A percentile compares a stretch with the other conserved stretches of the same genome.
Evolutionary conservation across 2,113 vertebrate species (phyloP).

Genomic region (Chloropsis cyanopogon): DNA sequence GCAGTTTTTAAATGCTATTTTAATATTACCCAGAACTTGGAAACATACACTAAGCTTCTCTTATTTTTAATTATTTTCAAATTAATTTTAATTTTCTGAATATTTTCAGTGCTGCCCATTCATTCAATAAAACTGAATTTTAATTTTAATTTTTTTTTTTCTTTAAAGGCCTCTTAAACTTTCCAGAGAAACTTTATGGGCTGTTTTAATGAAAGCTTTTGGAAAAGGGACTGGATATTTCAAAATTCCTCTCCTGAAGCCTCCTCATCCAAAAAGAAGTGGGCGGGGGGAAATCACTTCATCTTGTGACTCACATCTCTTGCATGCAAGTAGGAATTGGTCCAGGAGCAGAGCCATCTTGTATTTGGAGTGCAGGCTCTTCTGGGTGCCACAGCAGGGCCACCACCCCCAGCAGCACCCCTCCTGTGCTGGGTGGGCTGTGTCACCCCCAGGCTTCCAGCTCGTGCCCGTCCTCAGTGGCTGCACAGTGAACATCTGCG

Average conservation of each 20-base stretch:
- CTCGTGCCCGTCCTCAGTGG: not conserved
- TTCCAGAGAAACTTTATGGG: constrained; percentile 66
- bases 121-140: constrained; percentile 73
- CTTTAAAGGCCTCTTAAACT: constrained; percentile 57
- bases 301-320: not conserved
- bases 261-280: not conserved
- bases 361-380: not conserved
- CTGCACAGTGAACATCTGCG: not conserved
- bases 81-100: constrained; percentile 76
- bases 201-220: constrained; percentile 64
- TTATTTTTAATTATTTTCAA: constrained; percentile 79
- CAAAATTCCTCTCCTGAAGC: constrained; percentile 26
- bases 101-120: constrained; percentile 65
- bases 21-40: constrained; percentile 68
- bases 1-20: constrained; percentile 61
- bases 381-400: not conserved
- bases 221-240: constrained; percentile 17
- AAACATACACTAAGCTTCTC: constrained; percentile 51
- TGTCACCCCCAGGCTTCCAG: not conserved
- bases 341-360: not conserved
- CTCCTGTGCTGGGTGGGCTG: not conserved
- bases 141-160: constrained; percentile 50
- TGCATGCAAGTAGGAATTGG: not conserved
- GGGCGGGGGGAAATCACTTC: not conserved
- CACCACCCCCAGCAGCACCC: not conserved